Conservation (phyloP, 1,140 invertebrate species). For the Paralvinella palmiformis region DNA sequence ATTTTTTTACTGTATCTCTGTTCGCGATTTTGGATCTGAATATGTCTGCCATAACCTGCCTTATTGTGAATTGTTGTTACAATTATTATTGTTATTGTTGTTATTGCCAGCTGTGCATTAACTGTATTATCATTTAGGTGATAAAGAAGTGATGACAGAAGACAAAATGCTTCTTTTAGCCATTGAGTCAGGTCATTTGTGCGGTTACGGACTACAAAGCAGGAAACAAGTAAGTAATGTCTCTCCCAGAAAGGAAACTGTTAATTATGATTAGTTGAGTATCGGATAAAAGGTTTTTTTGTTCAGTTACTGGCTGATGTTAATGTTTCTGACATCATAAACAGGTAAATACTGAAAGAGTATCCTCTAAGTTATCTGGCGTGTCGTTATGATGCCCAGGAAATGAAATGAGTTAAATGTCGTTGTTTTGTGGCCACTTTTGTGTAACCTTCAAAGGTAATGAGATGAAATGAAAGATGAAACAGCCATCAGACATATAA, state of each 20-base stretch:
- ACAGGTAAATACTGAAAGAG: not conserved
- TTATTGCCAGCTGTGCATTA: not conserved
- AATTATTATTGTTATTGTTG: not conserved
- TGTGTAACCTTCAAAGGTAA: too few species aligned
- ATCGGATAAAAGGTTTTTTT: too few species aligned
- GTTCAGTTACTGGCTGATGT: not conserved
- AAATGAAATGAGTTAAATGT: too few species aligned
- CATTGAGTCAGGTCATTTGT: slow-evolving; percentile 59
- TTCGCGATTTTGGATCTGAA: not conserved
- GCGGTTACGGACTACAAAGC: slow-evolving; percentile 56
- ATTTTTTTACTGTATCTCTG: not conserved
- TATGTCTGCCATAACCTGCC: not conserved
- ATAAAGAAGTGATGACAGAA: slow-evolving; percentile 60
- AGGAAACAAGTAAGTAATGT: slow-evolving; percentile 47
- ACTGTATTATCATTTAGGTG: slow-evolving; percentile 41
- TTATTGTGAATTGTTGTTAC: not conserved
- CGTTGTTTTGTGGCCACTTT: too few species aligned
- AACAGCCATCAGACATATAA: too few species aligned
- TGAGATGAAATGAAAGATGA: too few species aligned
- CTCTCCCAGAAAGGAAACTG: not conserved
- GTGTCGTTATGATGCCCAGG: too few species aligned
- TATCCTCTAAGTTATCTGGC: not conserved
- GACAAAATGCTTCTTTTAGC: slow-evolving; percentile 61
- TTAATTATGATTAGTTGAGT: too few species aligned
- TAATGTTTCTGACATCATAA: not conserved